Evolutionary conservation across 2,888 invertebrate species (phyloP).

Genomic region (Eurois occulta): DNA sequence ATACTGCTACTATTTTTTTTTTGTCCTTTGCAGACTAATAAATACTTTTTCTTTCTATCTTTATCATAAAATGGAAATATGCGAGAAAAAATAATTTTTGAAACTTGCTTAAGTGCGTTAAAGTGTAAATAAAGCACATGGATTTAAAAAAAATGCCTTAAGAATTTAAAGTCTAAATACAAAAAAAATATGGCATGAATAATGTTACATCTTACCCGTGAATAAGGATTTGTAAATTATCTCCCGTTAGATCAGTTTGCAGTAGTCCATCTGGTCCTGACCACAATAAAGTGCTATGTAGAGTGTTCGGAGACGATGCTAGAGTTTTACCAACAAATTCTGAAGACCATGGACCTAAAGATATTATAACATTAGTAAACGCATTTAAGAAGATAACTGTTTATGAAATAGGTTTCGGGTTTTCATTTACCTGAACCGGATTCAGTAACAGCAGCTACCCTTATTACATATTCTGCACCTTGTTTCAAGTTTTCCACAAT

Average conservation of each 20-base stretch:
- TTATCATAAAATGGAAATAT: too few species aligned
- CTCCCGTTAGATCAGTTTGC: slow-evolving; percentile 95
- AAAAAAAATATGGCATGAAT: neutral
- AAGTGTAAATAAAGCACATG: too few species aligned
- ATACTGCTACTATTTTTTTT: too few species aligned
- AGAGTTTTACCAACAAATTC: slow-evolving; percentile 94
- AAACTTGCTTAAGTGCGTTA: too few species aligned
- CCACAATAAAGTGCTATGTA: slow-evolving; percentile 93
- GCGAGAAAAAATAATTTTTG: too few species aligned
- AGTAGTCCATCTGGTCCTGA: slow-evolving; percentile 94
- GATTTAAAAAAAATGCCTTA: too few species aligned
- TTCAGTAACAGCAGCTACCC: slow-evolving; percentile 94
- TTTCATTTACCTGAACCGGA: slow-evolving; percentile 90
- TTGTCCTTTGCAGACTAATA: too few species aligned
- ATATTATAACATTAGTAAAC: slow-evolving; percentile 11
- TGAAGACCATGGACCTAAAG: slow-evolving; percentile 94
- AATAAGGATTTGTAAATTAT: slow-evolving; percentile 93
- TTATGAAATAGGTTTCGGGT: neutral
- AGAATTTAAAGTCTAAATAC: neutral
- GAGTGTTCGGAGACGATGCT: slow-evolving; percentile 88
- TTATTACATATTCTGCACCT: slow-evolving; percentile 94
- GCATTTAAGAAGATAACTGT: neutral
- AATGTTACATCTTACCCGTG: slow-evolving; percentile 81
- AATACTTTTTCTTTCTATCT: too few species aligned
- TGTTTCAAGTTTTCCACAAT: slow-evolving; percentile 93